phyloP scores from a whole-genome alignment of 2,113 vertebrate species.

The Anarhynchus alexandrinus region DNA sequence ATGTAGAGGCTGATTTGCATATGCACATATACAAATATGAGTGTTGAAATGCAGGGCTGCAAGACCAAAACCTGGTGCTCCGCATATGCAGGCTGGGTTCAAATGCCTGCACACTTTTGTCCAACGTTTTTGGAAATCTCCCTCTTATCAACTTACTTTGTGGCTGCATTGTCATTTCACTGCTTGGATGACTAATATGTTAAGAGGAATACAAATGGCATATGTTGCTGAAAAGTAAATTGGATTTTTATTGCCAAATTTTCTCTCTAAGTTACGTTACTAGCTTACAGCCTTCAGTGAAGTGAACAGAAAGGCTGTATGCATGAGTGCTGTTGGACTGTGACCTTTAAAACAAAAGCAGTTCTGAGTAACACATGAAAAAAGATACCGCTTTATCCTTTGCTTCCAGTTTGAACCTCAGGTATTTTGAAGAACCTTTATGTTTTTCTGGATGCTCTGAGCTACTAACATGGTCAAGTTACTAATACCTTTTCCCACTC shows the following conservation, averaged over 20 bases:
- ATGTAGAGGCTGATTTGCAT: not conserved
- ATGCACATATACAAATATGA: not conserved
- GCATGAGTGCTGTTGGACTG: not conserved
- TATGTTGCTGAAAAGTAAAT: not conserved
- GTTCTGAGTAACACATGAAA: not conserved
- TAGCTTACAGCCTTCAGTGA: not conserved
- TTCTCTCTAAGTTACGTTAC: not conserved
- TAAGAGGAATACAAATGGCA: not conserved
- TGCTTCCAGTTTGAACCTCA: not conserved
- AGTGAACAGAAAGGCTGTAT: not conserved
- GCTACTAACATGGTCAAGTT: not conserved
- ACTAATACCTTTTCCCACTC: not conserved
- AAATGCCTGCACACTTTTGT: not conserved
- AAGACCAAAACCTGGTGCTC: not conserved
- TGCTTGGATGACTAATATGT: not conserved
- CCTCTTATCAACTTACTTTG: not conserved
- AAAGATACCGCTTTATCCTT: not conserved
- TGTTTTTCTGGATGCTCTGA: not conserved
- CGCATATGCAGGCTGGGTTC: not conserved
- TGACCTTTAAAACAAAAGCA: not conserved
- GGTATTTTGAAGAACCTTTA: not conserved
- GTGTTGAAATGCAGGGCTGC: not conserved
- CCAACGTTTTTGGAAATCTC: not conserved
- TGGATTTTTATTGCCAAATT: not conserved
- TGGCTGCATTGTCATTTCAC: not conserved